Percentiles rank a stretch among this genome's conserved stretches.
These are phyloP conservation scores for Cynaeus angustus DNA, from an alignment of 2,888 invertebrate genomes.

Conservation along the genomic window DNA sequence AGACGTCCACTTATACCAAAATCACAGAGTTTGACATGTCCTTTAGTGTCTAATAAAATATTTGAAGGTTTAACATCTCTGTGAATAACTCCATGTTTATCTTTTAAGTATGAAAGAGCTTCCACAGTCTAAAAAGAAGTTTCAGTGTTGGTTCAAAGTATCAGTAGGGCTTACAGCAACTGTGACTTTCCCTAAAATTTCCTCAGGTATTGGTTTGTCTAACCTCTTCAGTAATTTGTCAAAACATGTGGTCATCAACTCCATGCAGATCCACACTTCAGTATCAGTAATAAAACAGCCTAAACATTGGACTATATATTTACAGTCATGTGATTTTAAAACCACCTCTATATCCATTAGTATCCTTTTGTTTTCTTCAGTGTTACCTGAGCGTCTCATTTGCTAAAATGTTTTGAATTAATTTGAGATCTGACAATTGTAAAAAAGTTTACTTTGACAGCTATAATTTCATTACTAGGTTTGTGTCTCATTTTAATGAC, in stretches of 20 bases:
- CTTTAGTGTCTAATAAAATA: constrained; percentile 95
- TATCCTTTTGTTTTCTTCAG: constrained; percentile 97
- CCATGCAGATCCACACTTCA: constrained; percentile 99
- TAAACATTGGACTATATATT: constrained; percentile 96
- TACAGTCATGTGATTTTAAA: constrained; percentile 97
- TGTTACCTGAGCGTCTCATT: constrained; percentile 98
- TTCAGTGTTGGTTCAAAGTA: background rate
- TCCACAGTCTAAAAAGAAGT: constrained; percentile 85
- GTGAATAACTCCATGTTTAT: constrained; percentile 97
- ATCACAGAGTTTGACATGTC: constrained; percentile 98
- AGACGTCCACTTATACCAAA: constrained; percentile 99
- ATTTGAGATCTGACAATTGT: background rate
- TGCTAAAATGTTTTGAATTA: constrained; percentile 74
- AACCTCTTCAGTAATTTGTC: constrained; percentile 94
- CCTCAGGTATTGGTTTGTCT: constrained; percentile 94
- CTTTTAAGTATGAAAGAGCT: constrained; percentile 97
- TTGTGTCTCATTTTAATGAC: constrained; percentile 97
- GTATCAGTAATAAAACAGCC: constrained; percentile 98
- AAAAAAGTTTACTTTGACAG: constrained; percentile 84
- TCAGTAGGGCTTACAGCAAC: constrained; percentile 84
- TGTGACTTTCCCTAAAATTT: constrained; percentile 96
- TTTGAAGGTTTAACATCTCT: constrained; percentile 99
- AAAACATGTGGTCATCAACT: constrained; percentile 98
- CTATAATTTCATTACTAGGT: constrained; percentile 89
- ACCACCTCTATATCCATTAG: constrained; percentile 99